These are phyloP conservation scores for Gastracanthus pulcherrimus DNA, from an alignment of 2,888 invertebrate genomes.

Conservation along the genomic window DNA sequence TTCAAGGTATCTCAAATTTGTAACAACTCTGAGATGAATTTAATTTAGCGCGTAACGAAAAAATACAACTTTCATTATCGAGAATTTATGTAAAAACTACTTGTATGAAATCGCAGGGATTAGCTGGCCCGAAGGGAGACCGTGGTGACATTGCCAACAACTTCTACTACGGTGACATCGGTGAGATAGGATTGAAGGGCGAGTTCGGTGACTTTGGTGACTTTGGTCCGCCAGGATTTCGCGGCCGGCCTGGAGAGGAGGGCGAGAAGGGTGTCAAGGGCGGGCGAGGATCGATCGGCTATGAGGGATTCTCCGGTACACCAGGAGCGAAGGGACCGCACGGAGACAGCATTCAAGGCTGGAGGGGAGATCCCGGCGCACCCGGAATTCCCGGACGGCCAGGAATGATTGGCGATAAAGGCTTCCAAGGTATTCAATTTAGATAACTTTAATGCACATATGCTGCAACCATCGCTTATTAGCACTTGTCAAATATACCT, in stretches of 20 bases:
- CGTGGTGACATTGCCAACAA: constrained; percentile 81
- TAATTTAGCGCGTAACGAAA: too few relatives aligned
- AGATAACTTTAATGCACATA: background rate
- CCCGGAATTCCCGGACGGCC: constrained; percentile 80
- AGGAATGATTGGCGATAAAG: constrained; percentile 72
- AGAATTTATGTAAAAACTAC: background rate
- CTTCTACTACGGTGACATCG: constrained; percentile 80
- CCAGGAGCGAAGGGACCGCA: constrained; percentile 77
- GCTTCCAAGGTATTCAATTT: constrained; percentile 66
- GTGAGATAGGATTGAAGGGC: constrained; percentile 77
- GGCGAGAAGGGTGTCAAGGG: constrained; percentile 76
- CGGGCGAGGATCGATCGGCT: constrained; percentile 78
- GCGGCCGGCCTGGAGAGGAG: constrained; percentile 70
- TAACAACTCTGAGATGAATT: too few relatives aligned
- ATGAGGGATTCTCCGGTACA: constrained; percentile 78
- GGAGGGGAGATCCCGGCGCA: constrained; percentile 80
- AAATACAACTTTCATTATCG: background rate
- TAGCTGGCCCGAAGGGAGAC: constrained; percentile 80
- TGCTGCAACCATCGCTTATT: background rate
- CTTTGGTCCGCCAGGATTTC: constrained; percentile 71
- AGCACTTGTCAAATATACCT: too few relatives aligned
- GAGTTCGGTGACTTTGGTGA: constrained; percentile 77
- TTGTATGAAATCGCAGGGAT: constrained; percentile 71
- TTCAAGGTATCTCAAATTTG: too few relatives aligned
- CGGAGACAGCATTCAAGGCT: constrained; percentile 79